phyloP scores from a whole-genome alignment of 2,113 vertebrate species.

The Cyanoramphus novaezelandiae region DNA sequence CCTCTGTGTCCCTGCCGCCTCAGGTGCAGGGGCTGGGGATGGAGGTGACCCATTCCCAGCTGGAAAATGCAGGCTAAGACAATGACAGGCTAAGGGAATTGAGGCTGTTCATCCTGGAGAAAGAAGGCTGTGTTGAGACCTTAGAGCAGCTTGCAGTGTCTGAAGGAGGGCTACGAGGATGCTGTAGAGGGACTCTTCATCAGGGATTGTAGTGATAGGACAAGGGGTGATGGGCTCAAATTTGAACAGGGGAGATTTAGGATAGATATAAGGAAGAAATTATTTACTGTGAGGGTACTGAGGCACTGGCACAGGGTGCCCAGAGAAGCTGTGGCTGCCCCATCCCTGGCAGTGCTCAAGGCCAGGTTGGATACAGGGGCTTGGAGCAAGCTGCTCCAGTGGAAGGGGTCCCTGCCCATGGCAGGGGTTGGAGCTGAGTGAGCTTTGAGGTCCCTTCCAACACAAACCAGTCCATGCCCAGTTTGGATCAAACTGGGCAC shows the following conservation, averaged over 20 bases:
- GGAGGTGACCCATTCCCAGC: not conserved
- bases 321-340: not conserved
- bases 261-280: not conserved
- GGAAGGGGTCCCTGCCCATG: not conserved
- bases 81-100: not conserved
- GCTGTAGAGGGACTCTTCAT: not conserved
- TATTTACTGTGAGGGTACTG: not conserved
- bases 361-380: not conserved
- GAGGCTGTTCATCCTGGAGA: not conserved
- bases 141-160: not conserved
- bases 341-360: not conserved
- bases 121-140: not conserved
- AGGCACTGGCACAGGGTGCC: not conserved
- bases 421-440: not conserved
- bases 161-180: not conserved
- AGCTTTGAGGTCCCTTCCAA: not conserved
- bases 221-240: not conserved
- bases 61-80: not conserved
- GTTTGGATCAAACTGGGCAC: not conserved
- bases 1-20: not conserved
- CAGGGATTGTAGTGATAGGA: not conserved
- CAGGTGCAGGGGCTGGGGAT: accelerated
- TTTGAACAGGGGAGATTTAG: not conserved
- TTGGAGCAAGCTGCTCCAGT: not conserved
- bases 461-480: not conserved